These are phyloP conservation scores for Dipus sagitta DNA, from an alignment of 2,797 vertebrate species.

Conservation along the genomic window DNA sequence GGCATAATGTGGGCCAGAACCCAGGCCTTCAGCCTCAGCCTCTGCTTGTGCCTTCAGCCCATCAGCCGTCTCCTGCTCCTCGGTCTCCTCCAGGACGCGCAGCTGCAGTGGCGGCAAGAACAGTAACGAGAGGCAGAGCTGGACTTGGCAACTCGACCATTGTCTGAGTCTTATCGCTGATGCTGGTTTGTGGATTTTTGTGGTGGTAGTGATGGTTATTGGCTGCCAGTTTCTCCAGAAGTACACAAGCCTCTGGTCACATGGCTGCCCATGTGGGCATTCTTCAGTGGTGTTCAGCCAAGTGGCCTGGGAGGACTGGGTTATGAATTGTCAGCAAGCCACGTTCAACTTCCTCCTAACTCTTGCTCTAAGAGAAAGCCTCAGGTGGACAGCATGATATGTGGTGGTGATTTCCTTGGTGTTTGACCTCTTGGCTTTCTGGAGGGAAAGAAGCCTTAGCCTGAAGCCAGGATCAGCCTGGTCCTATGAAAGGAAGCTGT, in stretches of 20 bases:
- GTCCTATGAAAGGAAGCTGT: background rate
- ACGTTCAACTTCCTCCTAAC: background rate
- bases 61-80: conserved; percentile 12
- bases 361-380: conserved; percentile 26
- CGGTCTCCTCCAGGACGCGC: background rate
- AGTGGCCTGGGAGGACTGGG: background rate
- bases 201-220: background rate
- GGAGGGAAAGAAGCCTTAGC: background rate
- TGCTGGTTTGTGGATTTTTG: conserved; percentile 35
- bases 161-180: background rate
- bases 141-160: background rate
- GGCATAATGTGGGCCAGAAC: background rate
- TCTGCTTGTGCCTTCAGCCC: conserved; percentile 70
- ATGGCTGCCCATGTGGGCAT: background rate
- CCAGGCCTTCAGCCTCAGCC: conserved; percentile 22
- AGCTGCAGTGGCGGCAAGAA: background rate
- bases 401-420: background rate
- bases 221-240: conserved; percentile 11
- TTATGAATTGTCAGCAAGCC: background rate
- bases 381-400: no score
- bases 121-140: background rate
- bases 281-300: background rate
- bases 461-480: background rate
- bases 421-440: background rate
- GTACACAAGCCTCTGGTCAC: background rate